A percentile compares a stretch with the other conserved stretches of the same genome.
Conservation (phyloP, 2,113 vertebrate genomes). For the Brienomyrus longianalis region DNA sequence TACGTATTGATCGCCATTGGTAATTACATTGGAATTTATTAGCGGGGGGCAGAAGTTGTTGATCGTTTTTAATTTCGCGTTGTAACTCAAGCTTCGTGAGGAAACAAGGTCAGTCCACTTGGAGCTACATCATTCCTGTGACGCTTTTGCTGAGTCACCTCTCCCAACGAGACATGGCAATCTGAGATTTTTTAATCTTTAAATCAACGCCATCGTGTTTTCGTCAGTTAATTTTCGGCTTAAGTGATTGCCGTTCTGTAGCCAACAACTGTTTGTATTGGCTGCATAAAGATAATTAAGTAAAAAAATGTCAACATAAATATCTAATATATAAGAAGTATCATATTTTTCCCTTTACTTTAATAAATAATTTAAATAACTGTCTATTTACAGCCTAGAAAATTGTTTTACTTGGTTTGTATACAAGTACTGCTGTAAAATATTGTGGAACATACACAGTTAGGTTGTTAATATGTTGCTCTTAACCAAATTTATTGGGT, state of each 20-base stretch:
- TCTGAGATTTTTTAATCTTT: conserved; percentile 36
- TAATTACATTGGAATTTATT: conserved; percentile 49
- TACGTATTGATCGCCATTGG: conserved; percentile 36
- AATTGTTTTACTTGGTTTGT: not conserved
- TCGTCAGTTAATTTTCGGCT: conserved; percentile 8
- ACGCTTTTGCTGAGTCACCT: conserved; percentile 41
- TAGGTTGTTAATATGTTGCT: not conserved
- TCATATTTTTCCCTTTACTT: not conserved
- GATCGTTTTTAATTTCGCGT: conserved; percentile 44
- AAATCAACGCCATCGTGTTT: conserved; percentile 28
- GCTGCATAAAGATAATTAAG: conserved; percentile 10
- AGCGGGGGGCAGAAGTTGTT: conserved; percentile 31
- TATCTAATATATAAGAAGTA: not conserved
- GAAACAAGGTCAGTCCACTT: conserved; percentile 38
- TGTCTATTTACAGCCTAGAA: not conserved
- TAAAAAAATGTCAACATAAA: not conserved
- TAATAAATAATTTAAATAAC: not conserved
- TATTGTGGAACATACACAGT: not conserved
- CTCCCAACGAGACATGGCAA: conserved; percentile 36
- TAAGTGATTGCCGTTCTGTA: not conserved
- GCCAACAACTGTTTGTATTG: not conserved
- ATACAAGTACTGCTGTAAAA: not conserved
- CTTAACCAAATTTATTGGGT: not conserved
- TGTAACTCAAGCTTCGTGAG: conserved; percentile 35
- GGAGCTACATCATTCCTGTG: conserved; percentile 35